A percentile compares a stretch with the other conserved stretches of the same genome.
Conservation (phyloP, 1,140 invertebrate genomes). For the Tribolium castaneum region DNA sequence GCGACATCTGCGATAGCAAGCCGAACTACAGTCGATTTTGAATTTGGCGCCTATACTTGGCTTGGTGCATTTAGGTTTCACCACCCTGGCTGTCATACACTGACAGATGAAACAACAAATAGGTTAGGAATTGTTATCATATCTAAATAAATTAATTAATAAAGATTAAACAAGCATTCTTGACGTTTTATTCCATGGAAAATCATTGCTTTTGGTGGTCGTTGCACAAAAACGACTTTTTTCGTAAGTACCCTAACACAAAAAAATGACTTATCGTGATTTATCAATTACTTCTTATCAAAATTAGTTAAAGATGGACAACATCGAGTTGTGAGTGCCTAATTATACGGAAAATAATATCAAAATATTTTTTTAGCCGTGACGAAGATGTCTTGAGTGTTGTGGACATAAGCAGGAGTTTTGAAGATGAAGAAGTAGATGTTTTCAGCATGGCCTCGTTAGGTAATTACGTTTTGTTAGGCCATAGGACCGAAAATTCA, state of each 20-base stretch:
- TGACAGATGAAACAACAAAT: not conserved
- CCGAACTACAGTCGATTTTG: too few species aligned
- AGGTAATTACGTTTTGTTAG: conserved; percentile 41
- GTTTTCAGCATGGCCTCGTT: conserved; percentile 48
- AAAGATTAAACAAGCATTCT: not conserved
- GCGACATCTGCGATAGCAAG: too few species aligned
- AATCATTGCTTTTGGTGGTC: not conserved
- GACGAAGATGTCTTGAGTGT: conserved; percentile 39
- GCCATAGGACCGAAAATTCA: conserved; percentile 17
- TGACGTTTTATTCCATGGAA: not conserved
- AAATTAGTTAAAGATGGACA: not conserved
- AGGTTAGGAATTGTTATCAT: not conserved
- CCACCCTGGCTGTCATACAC: not conserved
- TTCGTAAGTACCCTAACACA: not conserved
- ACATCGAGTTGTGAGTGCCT: not conserved
- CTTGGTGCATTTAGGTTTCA: too few species aligned
- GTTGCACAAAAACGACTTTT: too few species aligned
- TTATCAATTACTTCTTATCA: not conserved
- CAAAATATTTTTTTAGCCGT: conserved; percentile 7
- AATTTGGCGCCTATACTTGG: too few species aligned
- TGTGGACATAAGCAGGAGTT: conserved; percentile 17
- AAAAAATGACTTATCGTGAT: not conserved
- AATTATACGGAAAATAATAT: not conserved
- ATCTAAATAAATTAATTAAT: not conserved
- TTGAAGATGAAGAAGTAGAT: conserved; percentile 43